These are phyloP conservation scores for Phrynosoma blainvillii DNA, from an alignment of 2,113 vertebrate genomes.

Conservation along the genomic window DNA sequence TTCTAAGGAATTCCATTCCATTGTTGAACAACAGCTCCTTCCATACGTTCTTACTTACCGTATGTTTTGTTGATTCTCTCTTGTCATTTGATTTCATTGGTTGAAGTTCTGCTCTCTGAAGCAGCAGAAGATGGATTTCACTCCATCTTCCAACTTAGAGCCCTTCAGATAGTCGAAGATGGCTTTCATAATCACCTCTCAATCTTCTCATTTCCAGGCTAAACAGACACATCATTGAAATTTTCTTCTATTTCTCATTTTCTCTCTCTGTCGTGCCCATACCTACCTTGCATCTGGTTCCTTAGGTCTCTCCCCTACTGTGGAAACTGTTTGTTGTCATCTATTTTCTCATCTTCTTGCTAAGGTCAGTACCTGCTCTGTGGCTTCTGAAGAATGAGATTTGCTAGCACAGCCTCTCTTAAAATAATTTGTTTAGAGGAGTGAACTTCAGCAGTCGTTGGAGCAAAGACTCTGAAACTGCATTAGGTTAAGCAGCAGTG, in stretches of 20 bases:
- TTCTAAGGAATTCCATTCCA: no score
- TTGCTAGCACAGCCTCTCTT: not conserved
- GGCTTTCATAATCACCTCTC: no score
- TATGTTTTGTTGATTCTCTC: no score
- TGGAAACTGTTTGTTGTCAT: not conserved
- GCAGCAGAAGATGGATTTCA: no score
- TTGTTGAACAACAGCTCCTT: no score
- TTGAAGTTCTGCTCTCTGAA: no score
- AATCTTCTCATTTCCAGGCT: not conserved
- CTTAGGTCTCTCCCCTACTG: not conserved
- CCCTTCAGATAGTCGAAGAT: no score
- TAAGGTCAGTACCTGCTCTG: not conserved
- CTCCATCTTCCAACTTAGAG: no score
- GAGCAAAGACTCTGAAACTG: not conserved
- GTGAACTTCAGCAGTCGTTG: slow-evolving; percentile 12
- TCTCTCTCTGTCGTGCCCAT: not conserved
- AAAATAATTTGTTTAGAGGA: slow-evolving; percentile 15
- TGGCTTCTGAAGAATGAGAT: not conserved
- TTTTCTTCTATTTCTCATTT: not conserved
- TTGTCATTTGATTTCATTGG: no score
- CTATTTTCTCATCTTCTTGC: not conserved
- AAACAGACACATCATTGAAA: no score
- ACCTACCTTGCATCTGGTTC: not conserved
- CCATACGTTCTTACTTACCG: no score
- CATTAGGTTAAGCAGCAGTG: not conserved